Conservation (phyloP, 2,888 invertebrate species). For the Eilema depressum region DNA sequence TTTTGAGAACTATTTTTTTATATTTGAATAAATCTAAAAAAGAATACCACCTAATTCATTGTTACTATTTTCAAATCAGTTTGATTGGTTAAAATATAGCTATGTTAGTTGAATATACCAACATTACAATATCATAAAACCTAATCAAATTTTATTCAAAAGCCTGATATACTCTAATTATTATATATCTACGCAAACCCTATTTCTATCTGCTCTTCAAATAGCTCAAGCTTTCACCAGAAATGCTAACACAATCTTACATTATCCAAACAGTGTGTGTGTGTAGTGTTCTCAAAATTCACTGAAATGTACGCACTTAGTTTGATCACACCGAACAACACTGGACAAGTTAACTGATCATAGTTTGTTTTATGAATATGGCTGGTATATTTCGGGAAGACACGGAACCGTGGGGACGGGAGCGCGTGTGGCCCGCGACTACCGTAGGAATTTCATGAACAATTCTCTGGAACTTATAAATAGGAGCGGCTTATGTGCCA, state of each 20-base stretch:
- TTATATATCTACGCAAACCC: constrained; percentile 37
- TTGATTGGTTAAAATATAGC: neutral
- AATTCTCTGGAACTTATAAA: constrained; percentile 87
- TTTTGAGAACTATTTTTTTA: no score
- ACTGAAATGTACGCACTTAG: constrained; percentile 67
- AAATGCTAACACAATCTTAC: constrained; percentile 57
- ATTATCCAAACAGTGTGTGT: constrained; percentile 53
- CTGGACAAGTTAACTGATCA: constrained; percentile 63
- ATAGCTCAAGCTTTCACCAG: constrained; percentile 47
- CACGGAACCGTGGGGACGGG: constrained; percentile 58
- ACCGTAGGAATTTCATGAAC: constrained; percentile 80
- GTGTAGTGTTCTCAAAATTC: constrained; percentile 57
- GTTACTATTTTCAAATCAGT: neutral
- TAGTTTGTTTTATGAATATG: constrained; percentile 54
- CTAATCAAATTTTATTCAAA: neutral
- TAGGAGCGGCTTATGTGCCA: constrained; percentile 73
- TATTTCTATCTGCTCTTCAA: constrained; percentile 50
- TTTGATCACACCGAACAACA: constrained; percentile 59
- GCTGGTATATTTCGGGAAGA: constrained; percentile 53
- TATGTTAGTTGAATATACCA: neutral
- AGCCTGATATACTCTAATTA: constrained; percentile 35
- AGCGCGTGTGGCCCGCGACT: constrained; percentile 75
- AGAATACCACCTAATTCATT: no score
- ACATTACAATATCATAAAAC: neutral
- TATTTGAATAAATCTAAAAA: no score